Percentiles rank a stretch among this genome's conserved stretches.
Evolutionary conservation across 2,888 invertebrate genomes (phyloP).

Genomic region (Macrosoma leucophasiata): DNA sequence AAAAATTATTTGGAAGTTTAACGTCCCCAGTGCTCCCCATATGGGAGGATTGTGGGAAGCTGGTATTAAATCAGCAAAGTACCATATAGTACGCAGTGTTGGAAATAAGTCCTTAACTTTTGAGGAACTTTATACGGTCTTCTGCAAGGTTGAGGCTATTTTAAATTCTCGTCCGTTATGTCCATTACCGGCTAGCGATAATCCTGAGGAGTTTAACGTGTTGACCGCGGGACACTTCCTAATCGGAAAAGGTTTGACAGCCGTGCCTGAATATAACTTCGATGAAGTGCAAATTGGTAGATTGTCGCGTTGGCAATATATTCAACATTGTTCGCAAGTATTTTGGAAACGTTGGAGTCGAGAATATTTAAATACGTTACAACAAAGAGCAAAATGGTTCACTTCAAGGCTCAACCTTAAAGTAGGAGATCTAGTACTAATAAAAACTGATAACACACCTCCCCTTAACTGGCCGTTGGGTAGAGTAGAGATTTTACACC

Average conservation of each 20-base stretch:
- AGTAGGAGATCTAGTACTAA: constrained; percentile 9
- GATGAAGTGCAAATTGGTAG: constrained; percentile 1
- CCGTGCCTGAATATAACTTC: constrained; percentile 10
- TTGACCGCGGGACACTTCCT: constrained; percentile 16
- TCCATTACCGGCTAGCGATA: constrained; percentile 5
- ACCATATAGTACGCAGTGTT: constrained; percentile 1
- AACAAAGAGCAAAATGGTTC: constrained; percentile 7
- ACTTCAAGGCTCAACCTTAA: constrained; percentile 4
- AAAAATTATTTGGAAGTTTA: constrained; percentile 2
- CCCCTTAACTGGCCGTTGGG: neutral
- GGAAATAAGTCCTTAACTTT: constrained; percentile 4
- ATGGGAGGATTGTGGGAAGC: constrained; percentile 9
- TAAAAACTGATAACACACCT: neutral
- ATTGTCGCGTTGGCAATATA: constrained; percentile 14
- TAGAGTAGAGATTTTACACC: neutral
- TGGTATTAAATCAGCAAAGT: constrained; percentile 10
- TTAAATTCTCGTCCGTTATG: constrained; percentile 11
- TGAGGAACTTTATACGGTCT: constrained; percentile 8
- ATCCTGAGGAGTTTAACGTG: constrained; percentile 14
- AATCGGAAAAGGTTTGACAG: constrained; percentile 6
- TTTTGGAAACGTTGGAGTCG: too few species aligned
- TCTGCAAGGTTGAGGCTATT: constrained; percentile 8
- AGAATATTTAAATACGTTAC: constrained; percentile 11
- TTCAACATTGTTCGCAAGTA: constrained; percentile 11
- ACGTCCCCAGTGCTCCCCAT: constrained; percentile 3